Conservation (phyloP, 2,113 vertebrate genomes). For the Typhlomys cinereus region DNA sequence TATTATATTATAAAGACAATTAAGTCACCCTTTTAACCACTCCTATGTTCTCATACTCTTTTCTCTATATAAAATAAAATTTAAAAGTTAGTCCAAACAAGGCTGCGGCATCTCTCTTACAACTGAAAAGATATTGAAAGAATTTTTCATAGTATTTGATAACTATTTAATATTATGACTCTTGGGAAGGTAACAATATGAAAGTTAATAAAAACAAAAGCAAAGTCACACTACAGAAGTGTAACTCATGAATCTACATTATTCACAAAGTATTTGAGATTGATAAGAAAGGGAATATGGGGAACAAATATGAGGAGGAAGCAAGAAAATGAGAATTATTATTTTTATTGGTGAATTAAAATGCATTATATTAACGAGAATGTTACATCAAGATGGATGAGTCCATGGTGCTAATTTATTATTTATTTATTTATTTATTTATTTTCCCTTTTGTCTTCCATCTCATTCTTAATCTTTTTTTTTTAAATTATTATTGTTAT, state of each 20-base stretch:
- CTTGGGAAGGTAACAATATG: neutral
- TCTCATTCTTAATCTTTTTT: too few species aligned
- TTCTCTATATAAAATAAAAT: neutral
- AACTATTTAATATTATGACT: neutral
- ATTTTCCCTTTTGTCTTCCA: too few species aligned
- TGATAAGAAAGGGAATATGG: neutral
- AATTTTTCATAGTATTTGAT: neutral
- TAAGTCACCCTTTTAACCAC: neutral
- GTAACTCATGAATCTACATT: neutral
- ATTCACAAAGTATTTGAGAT: neutral
- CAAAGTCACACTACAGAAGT: neutral
- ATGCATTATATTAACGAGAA: neutral
- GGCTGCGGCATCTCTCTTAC: neutral
- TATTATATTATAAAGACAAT: neutral
- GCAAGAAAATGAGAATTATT: neutral
- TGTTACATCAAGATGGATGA: neutral
- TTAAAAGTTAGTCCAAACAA: neutral
- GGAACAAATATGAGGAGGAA: neutral
- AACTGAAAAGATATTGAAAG: neutral
- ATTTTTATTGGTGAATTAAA: neutral
- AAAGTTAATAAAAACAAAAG: neutral
- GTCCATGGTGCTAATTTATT: too few species aligned
- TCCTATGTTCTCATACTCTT: neutral
- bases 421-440: too few species aligned
- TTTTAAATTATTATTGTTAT: too few species aligned